Evolutionary conservation across 1,140 invertebrate genomes (phyloP), one percentile per base, ranked within the genome.

Genomic region (Hyles vespertilio): DNA sequence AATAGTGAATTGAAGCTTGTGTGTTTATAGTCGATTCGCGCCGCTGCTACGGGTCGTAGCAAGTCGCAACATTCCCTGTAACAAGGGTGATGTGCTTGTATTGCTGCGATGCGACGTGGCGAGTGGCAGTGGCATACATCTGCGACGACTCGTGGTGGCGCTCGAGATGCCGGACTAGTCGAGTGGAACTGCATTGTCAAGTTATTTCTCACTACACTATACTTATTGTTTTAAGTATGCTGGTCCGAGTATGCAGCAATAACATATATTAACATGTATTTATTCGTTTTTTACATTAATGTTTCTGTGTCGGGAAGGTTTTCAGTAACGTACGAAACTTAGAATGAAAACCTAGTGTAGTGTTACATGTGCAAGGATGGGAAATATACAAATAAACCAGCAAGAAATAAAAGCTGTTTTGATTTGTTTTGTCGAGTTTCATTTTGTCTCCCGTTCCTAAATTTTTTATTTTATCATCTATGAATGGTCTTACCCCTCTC

Each of bases 391-490:
- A 77, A 79, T 74, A 72, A 81, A 77, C 77, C 77, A 84, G 79
- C 77, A 78, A 69, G 61, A 79, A 87, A 83, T 85, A 84, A 40
- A 87, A 87, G 77, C 82, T 85, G 84, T 87, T 87, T 87, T 85
- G 78, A 87, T 85, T 87, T 85, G 72, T 85, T 77, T 77, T 79
- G 70, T 32, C 4, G 69, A 55, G 69, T 83, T 79, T 87, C 74
- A 70, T 68, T 79, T 54, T 60, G 22, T 11, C n/a, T 61, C 34
- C 22, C 12, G 51, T 55, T 32, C 46, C 34, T 7, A 3, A 7
- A 45, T 12, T 33, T 22, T 32, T 33, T 33, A 33, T 51, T 33
- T 22, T 22, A 22, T 22, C 22, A 22, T 22, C 22, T 22, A 22
- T 22, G 22, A 22, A 22, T 22, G 22, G 22, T 22, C 22, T 22